Percentiles rank a stretch among this genome's conserved stretches.
These are phyloP conservation scores for Nomada ferruginata DNA, from an alignment of 2,888 invertebrate genomes.

Conservation along the genomic window DNA sequence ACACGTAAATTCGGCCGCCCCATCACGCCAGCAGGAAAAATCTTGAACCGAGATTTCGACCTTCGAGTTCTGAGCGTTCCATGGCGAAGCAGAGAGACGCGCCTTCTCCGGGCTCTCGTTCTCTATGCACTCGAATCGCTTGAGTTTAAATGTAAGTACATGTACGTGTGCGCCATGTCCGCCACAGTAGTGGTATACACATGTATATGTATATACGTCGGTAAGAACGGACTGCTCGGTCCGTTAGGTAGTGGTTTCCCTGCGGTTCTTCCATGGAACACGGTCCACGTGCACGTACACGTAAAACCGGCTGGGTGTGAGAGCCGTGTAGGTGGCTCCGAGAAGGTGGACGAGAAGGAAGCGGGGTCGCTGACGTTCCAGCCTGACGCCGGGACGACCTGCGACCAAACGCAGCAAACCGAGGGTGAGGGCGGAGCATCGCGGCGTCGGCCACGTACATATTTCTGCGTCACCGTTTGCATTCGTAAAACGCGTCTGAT, in stretches of 20 bases:
- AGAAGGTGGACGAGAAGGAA: slow-evolving; percentile 45
- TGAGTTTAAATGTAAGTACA: not conserved
- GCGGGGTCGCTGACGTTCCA: slow-evolving; percentile 66
- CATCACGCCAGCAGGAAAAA: not conserved
- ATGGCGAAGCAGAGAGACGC: not conserved
- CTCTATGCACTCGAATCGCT: slow-evolving; percentile 43
- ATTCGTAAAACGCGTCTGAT: slow-evolving; percentile 39
- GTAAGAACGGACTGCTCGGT: slow-evolving; percentile 59
- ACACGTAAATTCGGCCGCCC: not conserved
- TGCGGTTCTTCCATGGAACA: slow-evolving; percentile 66
- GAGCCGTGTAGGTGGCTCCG: slow-evolving; percentile 68
- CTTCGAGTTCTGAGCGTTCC: slow-evolving; percentile 13
- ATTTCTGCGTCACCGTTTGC: slow-evolving; percentile 47
- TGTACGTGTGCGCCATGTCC: slow-evolving; percentile 10
- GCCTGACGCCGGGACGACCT: slow-evolving; percentile 64
- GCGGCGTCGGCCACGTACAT: slow-evolving; percentile 23
- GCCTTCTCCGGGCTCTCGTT: slow-evolving; percentile 7
- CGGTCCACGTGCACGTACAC: slow-evolving; percentile 35
- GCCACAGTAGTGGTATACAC: slow-evolving; percentile 42
- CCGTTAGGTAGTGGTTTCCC: slow-evolving; percentile 70
- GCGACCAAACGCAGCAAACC: slow-evolving; percentile 61
- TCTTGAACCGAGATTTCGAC: slow-evolving; percentile 1
- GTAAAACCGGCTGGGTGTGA: slow-evolving; percentile 53
- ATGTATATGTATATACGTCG: slow-evolving; percentile 33
- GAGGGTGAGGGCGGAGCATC: slow-evolving; percentile 55